Evolutionary conservation across 2,797 vertebrate genomes (phyloP).

Genomic region (Gephyroberyx darwinii): DNA sequence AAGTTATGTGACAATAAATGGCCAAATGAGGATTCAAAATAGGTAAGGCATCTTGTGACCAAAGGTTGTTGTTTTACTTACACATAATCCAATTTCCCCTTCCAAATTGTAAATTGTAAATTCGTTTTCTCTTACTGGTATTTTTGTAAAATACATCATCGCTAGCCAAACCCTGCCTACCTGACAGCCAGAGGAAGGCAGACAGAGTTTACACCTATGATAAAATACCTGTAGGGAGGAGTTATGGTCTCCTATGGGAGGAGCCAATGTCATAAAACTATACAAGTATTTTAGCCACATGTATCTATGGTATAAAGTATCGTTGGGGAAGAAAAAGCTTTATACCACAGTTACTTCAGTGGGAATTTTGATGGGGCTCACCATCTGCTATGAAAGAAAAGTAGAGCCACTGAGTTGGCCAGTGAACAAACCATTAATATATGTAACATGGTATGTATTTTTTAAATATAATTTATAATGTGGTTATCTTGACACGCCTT

Average conservation of each 20-base stretch:
- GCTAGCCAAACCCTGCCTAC: slow-evolving; percentile 43
- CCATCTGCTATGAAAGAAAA: background rate
- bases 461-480: background rate
- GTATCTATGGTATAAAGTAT: background rate
- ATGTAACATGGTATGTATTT: background rate
- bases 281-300: slow-evolving; percentile 31
- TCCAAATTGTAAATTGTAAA: slow-evolving; percentile 9
- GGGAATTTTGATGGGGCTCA: background rate
- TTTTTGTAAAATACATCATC: slow-evolving; percentile 4
- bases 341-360: slow-evolving; percentile 2
- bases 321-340: slow-evolving; percentile 24
- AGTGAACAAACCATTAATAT: background rate
- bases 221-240: slow-evolving; percentile 55
- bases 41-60: background rate
- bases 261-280: slow-evolving; percentile 61
- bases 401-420: background rate
- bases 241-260: slow-evolving; percentile 50
- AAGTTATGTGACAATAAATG: background rate
- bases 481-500: background rate
- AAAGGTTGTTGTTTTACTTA: background rate
- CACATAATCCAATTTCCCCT: slow-evolving; percentile 48
- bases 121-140: background rate
- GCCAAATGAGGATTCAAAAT: background rate
- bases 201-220: slow-evolving; percentile 8
- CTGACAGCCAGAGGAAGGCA: slow-evolving; percentile 8